A percentile compares a stretch with the other conserved stretches of the same genome.
phyloP scores from a whole-genome alignment of 2,113 vertebrate genomes.

The Eublepharis macularius region DNA sequence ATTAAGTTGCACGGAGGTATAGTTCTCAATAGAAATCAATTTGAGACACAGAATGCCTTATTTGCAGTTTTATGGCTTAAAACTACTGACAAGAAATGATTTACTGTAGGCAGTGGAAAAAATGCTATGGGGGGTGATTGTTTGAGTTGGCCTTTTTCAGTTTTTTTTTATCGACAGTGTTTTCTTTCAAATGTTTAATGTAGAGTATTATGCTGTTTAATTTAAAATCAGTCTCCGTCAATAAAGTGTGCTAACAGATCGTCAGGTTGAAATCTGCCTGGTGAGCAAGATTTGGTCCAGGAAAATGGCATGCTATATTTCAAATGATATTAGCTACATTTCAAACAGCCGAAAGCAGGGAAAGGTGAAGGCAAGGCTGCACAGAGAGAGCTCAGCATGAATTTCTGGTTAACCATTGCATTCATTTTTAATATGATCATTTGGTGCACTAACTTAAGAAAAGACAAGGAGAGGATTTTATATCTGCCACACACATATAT shows the following conservation, averaged over 20 bases:
- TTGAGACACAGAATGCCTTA: conserved; percentile 57
- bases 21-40: conserved; percentile 58
- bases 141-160: conserved; percentile 21
- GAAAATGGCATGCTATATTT: background rate
- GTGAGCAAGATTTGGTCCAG: background rate
- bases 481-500: background rate
- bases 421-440: background rate
- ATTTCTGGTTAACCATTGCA: background rate
- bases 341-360: background rate
- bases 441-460: background rate
- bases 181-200: conserved; percentile 30
- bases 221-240: background rate
- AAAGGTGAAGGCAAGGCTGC: background rate
- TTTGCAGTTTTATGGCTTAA: conserved; percentile 64
- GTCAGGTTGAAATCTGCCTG: background rate
- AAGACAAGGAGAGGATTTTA: background rate
- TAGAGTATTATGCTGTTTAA: conserved; percentile 22
- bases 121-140: background rate
- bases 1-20: conserved; percentile 43
- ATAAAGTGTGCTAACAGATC: background rate
- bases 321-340: background rate
- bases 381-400: background rate
- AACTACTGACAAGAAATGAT: conserved; percentile 46
- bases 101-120: conserved; percentile 39
- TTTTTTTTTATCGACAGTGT: conserved; percentile 7